A percentile compares a stretch with the other conserved stretches of the same genome.
These are phyloP conservation scores for Pyrrhosoma nymphula DNA, from an alignment of 2,888 invertebrate genomes.

Conservation along the genomic window DNA sequence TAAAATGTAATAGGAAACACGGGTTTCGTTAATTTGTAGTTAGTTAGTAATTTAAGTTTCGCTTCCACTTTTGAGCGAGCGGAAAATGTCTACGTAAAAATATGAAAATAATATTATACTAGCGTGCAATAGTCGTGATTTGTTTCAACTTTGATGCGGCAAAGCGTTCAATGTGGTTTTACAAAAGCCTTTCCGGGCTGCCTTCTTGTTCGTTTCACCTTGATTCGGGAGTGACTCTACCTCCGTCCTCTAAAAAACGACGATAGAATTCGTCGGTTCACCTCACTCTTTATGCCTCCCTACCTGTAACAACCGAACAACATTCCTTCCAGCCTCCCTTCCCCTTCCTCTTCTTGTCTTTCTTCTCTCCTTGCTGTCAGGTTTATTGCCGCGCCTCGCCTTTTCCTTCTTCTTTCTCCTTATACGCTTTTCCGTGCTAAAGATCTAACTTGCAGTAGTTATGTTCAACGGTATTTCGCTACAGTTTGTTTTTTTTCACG, in stretches of 20 bases:
- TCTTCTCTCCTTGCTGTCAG: constrained; percentile 59
- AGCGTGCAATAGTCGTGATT: neutral
- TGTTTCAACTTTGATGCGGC: neutral
- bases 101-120: neutral
- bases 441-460: too few relatives aligned
- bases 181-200: neutral
- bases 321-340: constrained; percentile 45
- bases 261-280: constrained; percentile 55
- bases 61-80: too few relatives aligned
- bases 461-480: too few relatives aligned
- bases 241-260: constrained; percentile 22
- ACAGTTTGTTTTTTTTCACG: too few relatives aligned
- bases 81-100: too few relatives aligned
- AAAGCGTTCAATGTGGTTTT: neutral
- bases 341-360: neutral
- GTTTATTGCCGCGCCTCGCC: constrained; percentile 48
- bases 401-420: constrained; percentile 68
- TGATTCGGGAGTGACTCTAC: constrained; percentile 42
- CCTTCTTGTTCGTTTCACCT: neutral
- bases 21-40: too few relatives aligned
- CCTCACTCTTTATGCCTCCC: constrained; percentile 30
- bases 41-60: too few relatives aligned
- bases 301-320: constrained; percentile 54
- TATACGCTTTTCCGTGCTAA: constrained; percentile 72
- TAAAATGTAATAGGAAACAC: too few relatives aligned